Base-by-base conservation (phyloP, 2,113 vertebrate genomes). In the Henicopernis longicauda region DNA sequence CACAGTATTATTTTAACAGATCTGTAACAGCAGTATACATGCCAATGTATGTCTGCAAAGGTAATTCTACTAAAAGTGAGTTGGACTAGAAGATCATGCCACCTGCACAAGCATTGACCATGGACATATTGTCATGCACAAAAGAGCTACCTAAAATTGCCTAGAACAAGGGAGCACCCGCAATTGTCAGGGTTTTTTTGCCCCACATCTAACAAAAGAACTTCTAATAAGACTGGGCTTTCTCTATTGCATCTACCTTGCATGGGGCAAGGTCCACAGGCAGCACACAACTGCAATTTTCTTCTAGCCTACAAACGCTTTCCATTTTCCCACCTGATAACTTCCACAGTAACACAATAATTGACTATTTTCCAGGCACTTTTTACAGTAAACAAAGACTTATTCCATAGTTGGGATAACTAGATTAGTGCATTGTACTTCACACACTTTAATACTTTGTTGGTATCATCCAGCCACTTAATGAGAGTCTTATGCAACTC, bases 91-190 rank as follows among this genome's bases (percentile, higher is more conserved):
- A 82, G 55, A 81, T 14, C 1, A 1, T 9, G 14, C 25, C 62
- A 47, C 34, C 27, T n/a, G 45, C 13, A 4, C 31, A 62, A 73
- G 16, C 31, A 65, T 4, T 12, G 4, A 34, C 7, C 36, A 55
- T 3, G 6, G 6, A 38, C 8, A 70, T 13, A 63, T 0, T 52
- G 23, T 49, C 7, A 10, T 4, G 18, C 36, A 29, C 3, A 13
- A 7, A 67, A 84, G 5, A 38, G 6, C 18, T 44, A 57, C 27
- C 7, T 54, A 66, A 54, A 78, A 84, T 47, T 87, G 10, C 44
- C 52, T 9, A 69, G 10, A 17, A 80, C 22, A 50, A n/a, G 8
- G 29, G 49, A 81, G 15, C 1, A 11, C 6, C 27, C 58, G 8
- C 31, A 70, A 54, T 3, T 42, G 8, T 2, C 40, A 44, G 13